phyloP scores from a whole-genome alignment of 2,888 invertebrate species.

The Aphelenchoides bicaudatus region DNA sequence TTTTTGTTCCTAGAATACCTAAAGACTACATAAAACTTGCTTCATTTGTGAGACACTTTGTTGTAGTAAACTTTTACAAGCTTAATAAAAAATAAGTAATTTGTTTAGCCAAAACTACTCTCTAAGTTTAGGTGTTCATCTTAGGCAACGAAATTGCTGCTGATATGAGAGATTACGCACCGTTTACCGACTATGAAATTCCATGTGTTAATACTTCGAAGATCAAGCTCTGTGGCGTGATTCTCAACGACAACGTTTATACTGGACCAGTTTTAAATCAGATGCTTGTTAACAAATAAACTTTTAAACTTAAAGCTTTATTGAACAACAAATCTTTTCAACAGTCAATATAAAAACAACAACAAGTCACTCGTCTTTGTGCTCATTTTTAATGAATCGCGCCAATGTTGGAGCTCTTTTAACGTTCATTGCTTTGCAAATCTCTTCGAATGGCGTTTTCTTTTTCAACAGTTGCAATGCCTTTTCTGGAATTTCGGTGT shows the following conservation, averaged over 20 bases:
- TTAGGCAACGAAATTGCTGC: slow-evolving; percentile 4
- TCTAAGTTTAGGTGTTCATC: too few species aligned
- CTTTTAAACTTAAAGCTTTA: background rate
- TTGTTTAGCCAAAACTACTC: too few species aligned
- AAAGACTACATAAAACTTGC: too few species aligned
- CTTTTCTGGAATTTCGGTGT: background rate
- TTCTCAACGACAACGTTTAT: slow-evolving; percentile 10
- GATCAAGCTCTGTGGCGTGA: background rate
- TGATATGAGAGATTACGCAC: slow-evolving; percentile 1
- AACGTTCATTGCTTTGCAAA: background rate
- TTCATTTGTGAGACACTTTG: too few species aligned
- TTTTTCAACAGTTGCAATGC: background rate
- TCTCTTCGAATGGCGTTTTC: slow-evolving; percentile 1
- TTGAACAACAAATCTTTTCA: background rate
- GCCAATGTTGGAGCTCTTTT: slow-evolving; percentile 7
- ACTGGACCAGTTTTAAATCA: background rate
- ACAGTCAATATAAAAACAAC: background rate
- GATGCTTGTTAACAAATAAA: background rate
- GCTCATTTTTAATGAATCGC: background rate
- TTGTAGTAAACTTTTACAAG: too few species aligned
- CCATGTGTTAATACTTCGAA: background rate
- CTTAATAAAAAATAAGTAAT: too few species aligned
- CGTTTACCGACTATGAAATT: background rate
- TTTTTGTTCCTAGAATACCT: too few species aligned
- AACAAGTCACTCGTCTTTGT: background rate